Conservation (phyloP, 2,888 invertebrate genomes). For the Merodon equestris region DNA sequence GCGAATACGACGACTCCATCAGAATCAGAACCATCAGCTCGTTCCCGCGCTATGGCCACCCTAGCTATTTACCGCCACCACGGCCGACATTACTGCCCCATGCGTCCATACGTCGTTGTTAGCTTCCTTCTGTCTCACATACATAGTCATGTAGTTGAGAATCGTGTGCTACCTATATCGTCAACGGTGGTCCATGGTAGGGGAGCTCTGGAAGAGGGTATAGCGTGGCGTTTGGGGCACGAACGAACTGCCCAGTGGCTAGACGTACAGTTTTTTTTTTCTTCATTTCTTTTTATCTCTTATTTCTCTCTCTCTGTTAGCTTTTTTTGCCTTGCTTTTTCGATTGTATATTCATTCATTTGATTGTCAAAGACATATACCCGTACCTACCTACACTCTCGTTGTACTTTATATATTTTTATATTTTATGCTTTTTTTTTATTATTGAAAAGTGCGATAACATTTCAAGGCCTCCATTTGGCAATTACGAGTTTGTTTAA, state of each 20-base stretch:
- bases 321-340: slow-evolving; percentile 27
- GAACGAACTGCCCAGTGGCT: slow-evolving; percentile 50
- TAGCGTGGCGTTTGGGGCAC: slow-evolving; percentile 44
- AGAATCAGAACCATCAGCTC: neutral
- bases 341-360: slow-evolving; percentile 3
- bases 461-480: slow-evolving; percentile 62
- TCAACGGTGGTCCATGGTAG: slow-evolving; percentile 40
- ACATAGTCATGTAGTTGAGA: slow-evolving; percentile 11
- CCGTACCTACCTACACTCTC: neutral
- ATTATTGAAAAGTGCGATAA: slow-evolving; percentile 59
- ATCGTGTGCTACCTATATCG: slow-evolving; percentile 1
- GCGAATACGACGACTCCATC: no score
- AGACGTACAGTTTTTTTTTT: slow-evolving; percentile 45
- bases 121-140: slow-evolving; percentile 55
- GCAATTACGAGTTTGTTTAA: slow-evolving; percentile 36
- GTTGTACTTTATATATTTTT: slow-evolving; percentile 17
- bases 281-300: slow-evolving; percentile 16
- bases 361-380: slow-evolving; percentile 3
- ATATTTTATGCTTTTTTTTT: neutral
- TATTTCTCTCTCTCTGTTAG: slow-evolving; percentile 29
- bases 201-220: slow-evolving; percentile 1
- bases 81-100: slow-evolving; percentile 14
- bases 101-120: slow-evolving; percentile 13
- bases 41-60: slow-evolving; percentile 10
- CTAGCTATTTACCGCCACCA: no score